Base-by-base conservation (phyloP, 2,797 vertebrate genomes). In the Mus spretus region DNA sequence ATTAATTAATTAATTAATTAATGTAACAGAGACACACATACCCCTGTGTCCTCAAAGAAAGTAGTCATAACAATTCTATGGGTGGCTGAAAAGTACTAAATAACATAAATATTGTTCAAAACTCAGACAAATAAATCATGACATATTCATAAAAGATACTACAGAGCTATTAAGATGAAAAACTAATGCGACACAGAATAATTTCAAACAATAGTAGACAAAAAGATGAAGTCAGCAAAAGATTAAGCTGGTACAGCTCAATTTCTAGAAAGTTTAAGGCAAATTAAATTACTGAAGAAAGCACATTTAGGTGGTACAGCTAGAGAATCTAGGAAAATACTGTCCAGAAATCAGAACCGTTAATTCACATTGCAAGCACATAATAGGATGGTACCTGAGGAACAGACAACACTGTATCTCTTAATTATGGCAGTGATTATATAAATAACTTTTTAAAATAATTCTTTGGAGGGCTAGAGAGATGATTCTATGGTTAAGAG, bases 201-300 rank as follows among this genome's bases (percentile, higher is more conserved):
- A 96, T 61, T 19, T 44, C 67, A 89, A 91, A 96, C 26, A 96
- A 91, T 28, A 2, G 11, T 82, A 1, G 13, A 90, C 63, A 96
- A 53, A 96, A 94, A 93, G 61, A 78, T 86, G 13, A 6, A 17
- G 90, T 53, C 84, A 37, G 95, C 3, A 44, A 84, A 92, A n/a
- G 40, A 75, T 7, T 84, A 75, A 65, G 55, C 28, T 93, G 77
- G 13, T 67, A 34, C 15, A 37, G 17, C 44, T 89, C 47, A 37
- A 47, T 75, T 97, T 93, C 83, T 87, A 80, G 34, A 70, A 92
- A 91, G 75, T 87, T 95, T 22, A 59, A 94, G 40, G 55, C 26
- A 94, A 89, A 91, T 61, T 24, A 80, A 95, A 92, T 81, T 88
- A 59, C 67, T 93, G 47, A 83, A 22, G 53, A 95, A 96, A 92